Conservation (phyloP, 1,140 invertebrate genomes). For the Cotesia vestalis region DNA sequence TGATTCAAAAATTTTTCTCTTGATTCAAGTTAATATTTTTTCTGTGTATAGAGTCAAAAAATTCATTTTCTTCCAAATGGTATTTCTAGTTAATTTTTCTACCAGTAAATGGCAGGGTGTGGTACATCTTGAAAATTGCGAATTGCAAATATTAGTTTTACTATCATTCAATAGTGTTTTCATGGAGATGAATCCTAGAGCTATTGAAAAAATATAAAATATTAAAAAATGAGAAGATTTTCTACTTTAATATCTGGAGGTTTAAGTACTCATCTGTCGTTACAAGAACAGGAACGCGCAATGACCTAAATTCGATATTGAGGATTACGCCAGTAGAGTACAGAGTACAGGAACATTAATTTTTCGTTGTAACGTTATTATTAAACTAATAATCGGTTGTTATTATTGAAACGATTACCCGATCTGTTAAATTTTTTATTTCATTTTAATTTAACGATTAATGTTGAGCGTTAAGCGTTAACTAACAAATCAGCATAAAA, state of each 20-base stretch:
- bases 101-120: no score
- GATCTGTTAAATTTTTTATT: neutral
- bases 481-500: neutral
- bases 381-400: neutral
- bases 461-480: neutral
- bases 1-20: no score
- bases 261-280: slow-evolving; percentile 48
- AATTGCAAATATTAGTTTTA: neutral
- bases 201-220: slow-evolving; percentile 14
- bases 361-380: neutral
- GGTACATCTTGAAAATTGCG: neutral
- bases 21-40: no score
- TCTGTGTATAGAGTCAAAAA: no score
- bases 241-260: slow-evolving; percentile 52
- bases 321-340: slow-evolving; percentile 38
- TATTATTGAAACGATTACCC: neutral
- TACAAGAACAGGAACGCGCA: slow-evolving; percentile 47
- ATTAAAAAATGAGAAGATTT: slow-evolving; percentile 34
- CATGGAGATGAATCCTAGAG: neutral
- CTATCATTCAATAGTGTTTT: slow-evolving; percentile 13
- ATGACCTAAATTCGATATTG: slow-evolving; percentile 54
- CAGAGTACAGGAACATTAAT: neutral
- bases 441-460: neutral
- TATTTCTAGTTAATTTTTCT: no score
- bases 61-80: no score